Evolutionary conservation across 2,888 invertebrate genomes (phyloP).

Genomic region (Drosophila niveifrons): DNA sequence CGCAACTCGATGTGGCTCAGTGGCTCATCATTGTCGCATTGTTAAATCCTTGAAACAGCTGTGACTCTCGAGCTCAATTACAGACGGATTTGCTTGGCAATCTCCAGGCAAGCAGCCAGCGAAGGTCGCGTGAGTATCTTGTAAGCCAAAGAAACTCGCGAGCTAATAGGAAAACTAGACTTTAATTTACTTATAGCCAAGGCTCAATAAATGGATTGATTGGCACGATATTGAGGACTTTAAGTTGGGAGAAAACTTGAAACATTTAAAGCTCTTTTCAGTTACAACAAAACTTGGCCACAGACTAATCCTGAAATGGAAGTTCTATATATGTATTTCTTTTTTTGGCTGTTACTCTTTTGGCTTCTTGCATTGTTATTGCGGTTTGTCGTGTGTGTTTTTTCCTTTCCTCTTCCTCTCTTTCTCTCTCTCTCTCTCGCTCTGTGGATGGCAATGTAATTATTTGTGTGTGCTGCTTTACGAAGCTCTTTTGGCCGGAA

Average conservation of each 20-base stretch:
- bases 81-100: constrained; percentile 45
- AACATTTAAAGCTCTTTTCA: neutral
- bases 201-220: neutral
- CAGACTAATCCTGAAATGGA: constrained; percentile 41
- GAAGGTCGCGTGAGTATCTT: neutral
- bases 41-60: constrained; percentile 65
- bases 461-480: constrained; percentile 50
- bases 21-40: constrained; percentile 70
- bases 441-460: constrained; percentile 38
- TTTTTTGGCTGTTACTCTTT: constrained; percentile 19
- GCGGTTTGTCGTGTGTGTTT: constrained; percentile 9
- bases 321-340: constrained; percentile 33
- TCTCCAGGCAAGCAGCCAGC: neutral
- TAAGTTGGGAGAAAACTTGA: neutral
- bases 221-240: constrained; percentile 1
- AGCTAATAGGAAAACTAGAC: constrained; percentile 2
- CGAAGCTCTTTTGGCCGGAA: constrained; percentile 29
- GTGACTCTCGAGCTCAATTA: constrained; percentile 65
- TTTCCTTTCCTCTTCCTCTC: neutral
- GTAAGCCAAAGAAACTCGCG: neutral
- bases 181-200: neutral
- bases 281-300: neutral
- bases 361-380: constrained; percentile 26
- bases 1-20: constrained; percentile 8
- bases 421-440: neutral